Conservation (phyloP, 2,113 vertebrate species). For the Regulus satrapa region DNA sequence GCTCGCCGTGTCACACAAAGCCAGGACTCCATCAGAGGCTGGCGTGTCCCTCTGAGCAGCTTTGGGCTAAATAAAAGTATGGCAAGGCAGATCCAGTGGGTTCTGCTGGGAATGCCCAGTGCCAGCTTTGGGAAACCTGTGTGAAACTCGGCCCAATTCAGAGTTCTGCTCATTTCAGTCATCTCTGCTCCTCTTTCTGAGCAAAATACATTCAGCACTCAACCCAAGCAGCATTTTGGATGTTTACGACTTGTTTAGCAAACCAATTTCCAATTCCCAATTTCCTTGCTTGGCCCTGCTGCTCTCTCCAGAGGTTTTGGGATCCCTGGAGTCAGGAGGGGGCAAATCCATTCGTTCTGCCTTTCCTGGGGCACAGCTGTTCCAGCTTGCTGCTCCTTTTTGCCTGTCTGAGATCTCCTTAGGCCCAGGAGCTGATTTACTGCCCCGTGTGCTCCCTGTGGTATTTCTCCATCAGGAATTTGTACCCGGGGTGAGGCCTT, state of each 20-base stretch:
- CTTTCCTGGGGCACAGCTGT: constrained; percentile 39
- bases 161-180: not conserved
- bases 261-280: not conserved
- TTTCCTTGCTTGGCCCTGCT: not conserved
- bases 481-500: not conserved
- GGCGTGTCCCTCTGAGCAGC: not conserved
- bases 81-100: not conserved
- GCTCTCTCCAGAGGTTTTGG: not conserved
- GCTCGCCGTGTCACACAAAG: not conserved
- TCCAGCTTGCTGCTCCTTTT: not conserved
- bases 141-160: not conserved
- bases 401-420: constrained; percentile 21
- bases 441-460: constrained; percentile 22
- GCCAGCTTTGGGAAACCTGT: not conserved
- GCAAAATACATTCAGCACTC: not conserved
- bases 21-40: not conserved
- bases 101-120: not conserved
- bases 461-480: not conserved
- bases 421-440: constrained; percentile 3
- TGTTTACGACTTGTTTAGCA: not conserved
- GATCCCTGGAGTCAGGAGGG: not conserved
- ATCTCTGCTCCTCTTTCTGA: not conserved
- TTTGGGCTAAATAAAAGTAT: not conserved
- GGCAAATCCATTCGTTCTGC: constrained; percentile 42
- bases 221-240: not conserved